Conservation (phyloP, 2,113 vertebrate genomes). For the Aldabrachelys gigantea region DNA sequence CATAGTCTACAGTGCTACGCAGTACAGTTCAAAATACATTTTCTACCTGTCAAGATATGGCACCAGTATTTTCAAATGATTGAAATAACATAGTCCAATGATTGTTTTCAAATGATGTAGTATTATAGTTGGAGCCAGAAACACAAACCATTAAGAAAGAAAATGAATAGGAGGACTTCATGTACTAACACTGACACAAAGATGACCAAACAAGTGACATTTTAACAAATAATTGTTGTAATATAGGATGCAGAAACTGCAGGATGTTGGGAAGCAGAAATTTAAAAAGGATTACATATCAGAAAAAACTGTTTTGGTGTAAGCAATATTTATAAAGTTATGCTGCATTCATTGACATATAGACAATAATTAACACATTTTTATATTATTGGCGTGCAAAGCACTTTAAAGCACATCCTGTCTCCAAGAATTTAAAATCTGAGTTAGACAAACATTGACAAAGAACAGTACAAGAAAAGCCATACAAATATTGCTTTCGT, state of each 20-base stretch:
- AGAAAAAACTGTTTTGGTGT: background rate
- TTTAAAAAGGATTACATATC: background rate
- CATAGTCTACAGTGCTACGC: background rate
- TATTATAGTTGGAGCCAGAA: background rate
- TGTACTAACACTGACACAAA: background rate
- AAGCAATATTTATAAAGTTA: background rate
- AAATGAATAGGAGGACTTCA: background rate
- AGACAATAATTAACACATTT: background rate
- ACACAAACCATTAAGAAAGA: background rate
- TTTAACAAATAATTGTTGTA: background rate
- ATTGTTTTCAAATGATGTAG: background rate
- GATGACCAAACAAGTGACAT: too few relatives aligned
- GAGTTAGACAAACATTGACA: background rate
- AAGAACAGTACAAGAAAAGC: background rate
- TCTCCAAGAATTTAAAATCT: background rate
- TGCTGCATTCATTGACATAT: background rate
- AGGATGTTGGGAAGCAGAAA: background rate
- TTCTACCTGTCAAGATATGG: background rate
- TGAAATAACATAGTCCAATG: background rate
- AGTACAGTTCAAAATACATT: background rate
- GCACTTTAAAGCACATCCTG: background rate
- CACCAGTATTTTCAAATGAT: background rate
- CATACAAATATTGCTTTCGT: background rate
- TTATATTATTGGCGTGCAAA: background rate
- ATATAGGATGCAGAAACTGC: background rate